phyloP scores from a whole-genome alignment of 1,140 invertebrate genomes.

The Brachionus calyciflorus region DNA sequence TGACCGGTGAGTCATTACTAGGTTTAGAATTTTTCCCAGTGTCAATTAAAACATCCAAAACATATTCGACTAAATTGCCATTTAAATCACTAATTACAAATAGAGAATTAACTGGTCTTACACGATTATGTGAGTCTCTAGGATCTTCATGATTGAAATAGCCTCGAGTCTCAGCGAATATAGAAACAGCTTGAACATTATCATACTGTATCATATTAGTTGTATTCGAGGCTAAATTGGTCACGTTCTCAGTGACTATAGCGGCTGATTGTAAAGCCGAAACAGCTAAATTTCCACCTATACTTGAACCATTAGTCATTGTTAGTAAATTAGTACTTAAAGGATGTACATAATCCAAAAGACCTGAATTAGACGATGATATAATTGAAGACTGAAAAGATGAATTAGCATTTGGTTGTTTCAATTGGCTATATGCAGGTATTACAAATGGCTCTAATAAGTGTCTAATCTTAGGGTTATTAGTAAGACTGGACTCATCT shows the following conservation, averaged over 20 bases:
- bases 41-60: constrained; percentile 70
- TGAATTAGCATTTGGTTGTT: constrained; percentile 41
- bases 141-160: neutral
- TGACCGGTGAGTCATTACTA: constrained; percentile 83
- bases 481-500: neutral
- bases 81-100: constrained; percentile 79
- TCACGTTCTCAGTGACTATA: constrained; percentile 4
- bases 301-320: neutral
- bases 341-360: neutral
- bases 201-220: constrained; percentile 34
- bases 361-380: neutral
- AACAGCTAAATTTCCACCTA: neutral
- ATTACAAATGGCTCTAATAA: constrained; percentile 21
- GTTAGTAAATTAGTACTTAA: neutral
- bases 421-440: constrained; percentile 39
- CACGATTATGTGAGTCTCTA: neutral
- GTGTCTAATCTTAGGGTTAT: constrained; percentile 42
- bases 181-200: constrained; percentile 12
- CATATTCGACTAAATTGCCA: constrained; percentile 82
- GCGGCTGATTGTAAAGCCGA: constrained; percentile 6
- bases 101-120: constrained; percentile 67
- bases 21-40: constrained; percentile 65
- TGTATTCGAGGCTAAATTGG: constrained; percentile 23
- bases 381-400: constrained; percentile 33
- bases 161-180: constrained; percentile 19